Base-by-base conservation (phyloP, 1,140 invertebrate genomes). In the Zaprionus kolodkinae region DNA sequence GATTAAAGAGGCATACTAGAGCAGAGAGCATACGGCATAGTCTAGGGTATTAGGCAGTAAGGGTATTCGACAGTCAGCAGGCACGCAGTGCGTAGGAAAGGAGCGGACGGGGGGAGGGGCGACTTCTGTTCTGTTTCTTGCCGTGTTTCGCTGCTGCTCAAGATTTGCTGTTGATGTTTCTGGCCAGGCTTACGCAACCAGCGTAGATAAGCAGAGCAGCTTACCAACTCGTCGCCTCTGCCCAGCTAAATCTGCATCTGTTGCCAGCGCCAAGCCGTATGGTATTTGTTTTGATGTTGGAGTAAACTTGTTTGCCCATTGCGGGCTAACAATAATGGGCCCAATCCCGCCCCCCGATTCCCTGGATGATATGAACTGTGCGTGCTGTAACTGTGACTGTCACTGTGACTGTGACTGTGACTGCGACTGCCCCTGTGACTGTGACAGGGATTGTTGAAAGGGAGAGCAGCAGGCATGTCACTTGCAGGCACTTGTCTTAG, bases 281-380 rank as follows among this genome's bases (percentile, higher is more conserved):
- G 76, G 61, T 79, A 76, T 79, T 83, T 84, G 81, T 83, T 82
- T 82, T 83, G 75, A 82, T 82, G 71, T 82, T 74, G 27, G 21
- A 21, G 74, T 72, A 72, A 76, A 56, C 45, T 30, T 21, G 62
- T 54, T 62, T 59, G 52, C 27, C 36, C 33, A 45, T 56, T 68
- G 56, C 54, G 68, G 64, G 43, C 43, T 61, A 56, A 60, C 21
- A 59, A 67, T 67, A 59, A 36, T 30, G 55, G 27, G 17, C 15
- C 21, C 21, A 21, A 21, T 21, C 21, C 21, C 1, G 2, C 21
- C 21, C 21, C 21, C 21, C 21, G 2, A 21, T 21, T 2, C 21
- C 21, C 27, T 30, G 27, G 27, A 9, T 27, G 33, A 61, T 33
- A 3, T 3, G 15, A 11, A 63, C 30, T 21, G 25, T 21, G 21